These are phyloP conservation scores for Lordiphosa collinella DNA, from an alignment of 1,140 invertebrate genomes.

Conservation along the genomic window DNA sequence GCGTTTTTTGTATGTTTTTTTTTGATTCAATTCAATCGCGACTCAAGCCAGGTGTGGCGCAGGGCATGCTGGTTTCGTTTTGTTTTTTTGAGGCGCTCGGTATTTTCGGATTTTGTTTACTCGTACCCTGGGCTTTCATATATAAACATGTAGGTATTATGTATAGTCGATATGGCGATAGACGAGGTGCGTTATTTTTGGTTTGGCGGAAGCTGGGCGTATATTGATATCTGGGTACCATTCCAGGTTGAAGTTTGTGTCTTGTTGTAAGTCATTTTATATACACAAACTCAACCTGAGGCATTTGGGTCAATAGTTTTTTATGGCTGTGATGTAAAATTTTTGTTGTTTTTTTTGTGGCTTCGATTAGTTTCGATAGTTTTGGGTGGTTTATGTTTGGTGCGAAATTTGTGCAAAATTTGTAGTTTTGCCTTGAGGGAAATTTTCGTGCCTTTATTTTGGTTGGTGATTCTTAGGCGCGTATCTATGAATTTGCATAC, in stretches of 20 bases:
- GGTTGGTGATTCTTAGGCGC: conserved; percentile 28
- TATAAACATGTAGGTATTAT: conserved; percentile 14
- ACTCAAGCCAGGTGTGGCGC: conserved; percentile 77
- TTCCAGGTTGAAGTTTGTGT: conserved; percentile 72
- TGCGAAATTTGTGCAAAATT: conserved; percentile 31
- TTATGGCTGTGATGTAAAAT: background rate
- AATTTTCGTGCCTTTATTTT: conserved; percentile 63
- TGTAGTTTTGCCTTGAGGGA: conserved; percentile 30
- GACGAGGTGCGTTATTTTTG: conserved; percentile 42
- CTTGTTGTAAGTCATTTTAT: conserved; percentile 11
- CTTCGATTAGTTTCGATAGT: conserved; percentile 25
- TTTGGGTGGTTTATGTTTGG: background rate
- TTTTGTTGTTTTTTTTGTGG: conserved; percentile 13
- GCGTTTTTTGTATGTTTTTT: background rate
- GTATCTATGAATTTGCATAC: conserved; percentile 78
- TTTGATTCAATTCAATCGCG: conserved; percentile 72
- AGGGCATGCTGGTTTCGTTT: conserved; percentile 59
- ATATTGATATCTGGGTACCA: conserved; percentile 79
- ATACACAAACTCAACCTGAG: conserved; percentile 61
- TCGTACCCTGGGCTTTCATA: conserved; percentile 35
- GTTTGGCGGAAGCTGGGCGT: conserved; percentile 76
- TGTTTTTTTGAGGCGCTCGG: conserved; percentile 31
- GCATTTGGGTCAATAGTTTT: conserved; percentile 14
- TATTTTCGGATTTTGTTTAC: conserved; percentile 20
- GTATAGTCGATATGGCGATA: conserved; percentile 31